Evolutionary conservation across 2,888 invertebrate genomes (phyloP), one percentile per base, ranked within the genome.

Genomic region (Mythimna lalbum): DNA sequence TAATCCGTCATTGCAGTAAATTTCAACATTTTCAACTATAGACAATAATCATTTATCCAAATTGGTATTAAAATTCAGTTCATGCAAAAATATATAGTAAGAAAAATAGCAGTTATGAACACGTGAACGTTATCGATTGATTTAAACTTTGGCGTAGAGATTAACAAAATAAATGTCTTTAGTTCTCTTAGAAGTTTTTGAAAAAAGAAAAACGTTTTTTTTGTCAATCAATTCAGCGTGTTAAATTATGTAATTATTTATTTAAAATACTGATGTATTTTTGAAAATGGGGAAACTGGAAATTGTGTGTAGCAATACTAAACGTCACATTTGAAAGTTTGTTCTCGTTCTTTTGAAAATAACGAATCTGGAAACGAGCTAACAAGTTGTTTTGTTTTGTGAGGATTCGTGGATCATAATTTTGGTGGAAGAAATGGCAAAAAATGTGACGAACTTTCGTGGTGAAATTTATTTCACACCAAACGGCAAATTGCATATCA

Each of bases 391-490:
- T 77, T 82, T 80, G 76, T 85, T 83, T 78, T 71, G 63, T 12
- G 53, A 56, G 19, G 49, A 43, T 6, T 36, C 12, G 53, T 60
- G 19, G 49, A 43, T 6, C 43, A 43, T 14, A 59, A 23, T 52
- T 63, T 57, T 59, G 62, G 62, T 68, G 49, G 63, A 89, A 53
- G 14, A 66, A 87, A 95, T 95, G 95, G 88, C 91, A 55, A 91
- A 87, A 88, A 93, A 91, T 80, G 90, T 95, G 52, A 95, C 92
- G 27, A 90, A 87, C 73, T 93, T 92, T 90, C 95, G 95, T 47
- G 95, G 95, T 78, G 94, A 94, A 85, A 84, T 85, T 67, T 90
- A 86, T 82, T 90, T 82, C 76, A 92, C 94, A 19, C 93, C 95
- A 17, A 88, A 84, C 27, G 86, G 81, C 12, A 91, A 90, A 69